Percentiles rank a stretch among this genome's conserved stretches.
Conservation (phyloP, 92 coral and sea anemone genomes). For the Metridium senile region DNA sequence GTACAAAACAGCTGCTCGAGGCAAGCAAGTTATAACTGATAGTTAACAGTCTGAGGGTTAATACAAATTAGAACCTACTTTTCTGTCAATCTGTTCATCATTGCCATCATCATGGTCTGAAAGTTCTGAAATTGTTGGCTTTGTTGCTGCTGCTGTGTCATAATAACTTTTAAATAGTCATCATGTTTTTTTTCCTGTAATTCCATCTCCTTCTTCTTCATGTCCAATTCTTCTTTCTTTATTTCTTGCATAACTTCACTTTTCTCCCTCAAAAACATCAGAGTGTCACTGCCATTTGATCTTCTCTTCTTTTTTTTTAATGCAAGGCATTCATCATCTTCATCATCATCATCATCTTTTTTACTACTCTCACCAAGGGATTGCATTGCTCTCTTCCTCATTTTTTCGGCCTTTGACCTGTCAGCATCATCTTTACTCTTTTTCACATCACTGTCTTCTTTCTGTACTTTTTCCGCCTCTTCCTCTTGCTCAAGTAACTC, state of each 20-base stretch:
- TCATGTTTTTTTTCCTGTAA: conserved; percentile 37
- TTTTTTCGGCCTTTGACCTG: conserved; percentile 28
- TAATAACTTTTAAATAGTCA: conserved; percentile 29
- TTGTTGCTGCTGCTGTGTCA: conserved; percentile 46
- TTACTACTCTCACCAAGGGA: conserved; percentile 23
- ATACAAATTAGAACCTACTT: not conserved
- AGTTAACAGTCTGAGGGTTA: not conserved
- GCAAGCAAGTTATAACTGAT: not conserved
- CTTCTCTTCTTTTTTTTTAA: conserved; percentile 26
- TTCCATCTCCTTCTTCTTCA: conserved; percentile 32
- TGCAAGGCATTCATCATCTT: not conserved
- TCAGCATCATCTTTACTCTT: conserved; percentile 17
- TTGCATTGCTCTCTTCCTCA: conserved; percentile 38
- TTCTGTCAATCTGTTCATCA: conserved; percentile 1
- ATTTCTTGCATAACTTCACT: not conserved
- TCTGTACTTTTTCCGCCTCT: conserved; percentile 29
- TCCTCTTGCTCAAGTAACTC: conserved; percentile 45
- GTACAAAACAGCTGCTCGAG: too few relatives aligned
- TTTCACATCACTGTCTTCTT: conserved; percentile 25
- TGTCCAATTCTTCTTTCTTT: conserved; percentile 39
- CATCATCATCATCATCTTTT: conserved; percentile 22
- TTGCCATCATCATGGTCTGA: conserved; percentile 44
- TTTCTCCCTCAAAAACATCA: conserved; percentile 30
- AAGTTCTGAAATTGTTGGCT: conserved; percentile 36
- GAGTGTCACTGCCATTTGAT: conserved; percentile 40